These are phyloP conservation scores for Hiodon alosoides DNA, from an alignment of 2,113 vertebrate species.

Conservation along the genomic window DNA sequence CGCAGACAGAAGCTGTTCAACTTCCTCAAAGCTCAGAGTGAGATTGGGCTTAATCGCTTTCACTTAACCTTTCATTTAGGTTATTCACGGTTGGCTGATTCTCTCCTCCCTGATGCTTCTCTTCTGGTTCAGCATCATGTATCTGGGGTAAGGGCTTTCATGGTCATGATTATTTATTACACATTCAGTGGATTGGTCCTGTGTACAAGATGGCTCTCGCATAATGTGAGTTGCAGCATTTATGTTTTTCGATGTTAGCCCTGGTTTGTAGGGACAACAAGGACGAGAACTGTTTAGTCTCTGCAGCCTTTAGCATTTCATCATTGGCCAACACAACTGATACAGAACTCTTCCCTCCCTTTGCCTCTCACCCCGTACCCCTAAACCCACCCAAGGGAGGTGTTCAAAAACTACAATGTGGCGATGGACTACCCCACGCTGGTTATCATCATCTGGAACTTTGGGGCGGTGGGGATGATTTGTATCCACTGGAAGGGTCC, in stretches of 20 bases:
- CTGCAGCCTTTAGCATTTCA: too few relatives aligned
- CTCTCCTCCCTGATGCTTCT: conserved; percentile 93
- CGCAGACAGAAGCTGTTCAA: background rate
- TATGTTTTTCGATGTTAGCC: too few relatives aligned
- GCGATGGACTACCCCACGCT: conserved; percentile 93
- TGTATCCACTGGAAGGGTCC: conserved; percentile 98
- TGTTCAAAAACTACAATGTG: conserved; percentile 89
- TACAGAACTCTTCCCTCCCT: background rate
- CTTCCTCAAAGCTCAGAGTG: too few relatives aligned
- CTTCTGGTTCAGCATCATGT: conserved; percentile 95
- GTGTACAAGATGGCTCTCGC: too few relatives aligned
- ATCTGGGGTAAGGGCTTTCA: conserved; percentile 76
- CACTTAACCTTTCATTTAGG: conserved; percentile 57
- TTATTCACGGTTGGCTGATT: conserved; percentile 97
- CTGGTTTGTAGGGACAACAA: too few relatives aligned
- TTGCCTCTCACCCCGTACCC: background rate
- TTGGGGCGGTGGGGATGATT: conserved; percentile 93
- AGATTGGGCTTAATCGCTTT: background rate
- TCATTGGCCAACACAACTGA: too few relatives aligned
- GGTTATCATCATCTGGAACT: conserved; percentile 89
- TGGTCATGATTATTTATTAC: background rate
- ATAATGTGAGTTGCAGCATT: too few relatives aligned
- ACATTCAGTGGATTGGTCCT: too few relatives aligned
- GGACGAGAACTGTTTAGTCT: too few relatives aligned
- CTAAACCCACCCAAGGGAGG: conserved; percentile 66